A percentile compares a stretch with the other conserved stretches of the same genome.
These are phyloP conservation scores for Hucho hucho DNA, from an alignment of 2,113 vertebrate species.

Conservation along the genomic window DNA sequence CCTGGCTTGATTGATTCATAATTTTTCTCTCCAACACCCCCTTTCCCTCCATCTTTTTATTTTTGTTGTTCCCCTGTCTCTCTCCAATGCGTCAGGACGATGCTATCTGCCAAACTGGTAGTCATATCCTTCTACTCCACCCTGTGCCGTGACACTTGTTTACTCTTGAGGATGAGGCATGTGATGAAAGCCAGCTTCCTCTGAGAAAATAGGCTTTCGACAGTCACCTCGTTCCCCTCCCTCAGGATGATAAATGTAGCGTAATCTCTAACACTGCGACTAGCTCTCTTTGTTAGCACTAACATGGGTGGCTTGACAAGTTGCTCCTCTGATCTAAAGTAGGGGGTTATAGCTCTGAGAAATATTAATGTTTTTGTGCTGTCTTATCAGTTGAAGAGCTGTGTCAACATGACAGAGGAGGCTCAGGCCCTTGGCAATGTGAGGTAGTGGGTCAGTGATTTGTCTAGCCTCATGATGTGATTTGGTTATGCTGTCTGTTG, in stretches of 20 bases:
- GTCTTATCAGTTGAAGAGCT: conserved; percentile 15
- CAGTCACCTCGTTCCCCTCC: conserved; percentile 64
- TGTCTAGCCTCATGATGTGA: neutral
- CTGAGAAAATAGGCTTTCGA: conserved; percentile 75
- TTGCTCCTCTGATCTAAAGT: conserved; percentile 56
- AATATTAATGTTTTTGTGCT: conserved; percentile 33
- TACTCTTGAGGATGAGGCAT: conserved; percentile 71
- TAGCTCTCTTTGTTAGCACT: conserved; percentile 49
- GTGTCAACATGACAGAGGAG: conserved; percentile 1
- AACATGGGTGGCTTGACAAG: conserved; percentile 60
- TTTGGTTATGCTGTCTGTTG: neutral
- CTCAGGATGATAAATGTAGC: conserved; percentile 61
- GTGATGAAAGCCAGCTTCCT: conserved; percentile 74
- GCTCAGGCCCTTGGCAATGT: neutral
- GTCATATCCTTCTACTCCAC: conserved; percentile 61
- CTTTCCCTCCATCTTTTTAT: conserved; percentile 4
- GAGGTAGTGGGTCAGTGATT: neutral
- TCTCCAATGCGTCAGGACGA: conserved; percentile 51
- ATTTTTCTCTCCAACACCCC: conserved; percentile 27
- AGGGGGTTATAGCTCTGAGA: conserved; percentile 33
- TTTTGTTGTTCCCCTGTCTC: conserved; percentile 29
- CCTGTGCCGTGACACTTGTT: conserved; percentile 71
- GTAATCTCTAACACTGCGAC: conserved; percentile 57
- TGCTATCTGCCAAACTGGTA: conserved; percentile 54
- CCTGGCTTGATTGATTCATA: conserved; percentile 65